These are phyloP conservation scores for Boleophthalmus pectinirostris DNA, from an alignment of 2,113 vertebrate genomes.

Conservation along the genomic window DNA sequence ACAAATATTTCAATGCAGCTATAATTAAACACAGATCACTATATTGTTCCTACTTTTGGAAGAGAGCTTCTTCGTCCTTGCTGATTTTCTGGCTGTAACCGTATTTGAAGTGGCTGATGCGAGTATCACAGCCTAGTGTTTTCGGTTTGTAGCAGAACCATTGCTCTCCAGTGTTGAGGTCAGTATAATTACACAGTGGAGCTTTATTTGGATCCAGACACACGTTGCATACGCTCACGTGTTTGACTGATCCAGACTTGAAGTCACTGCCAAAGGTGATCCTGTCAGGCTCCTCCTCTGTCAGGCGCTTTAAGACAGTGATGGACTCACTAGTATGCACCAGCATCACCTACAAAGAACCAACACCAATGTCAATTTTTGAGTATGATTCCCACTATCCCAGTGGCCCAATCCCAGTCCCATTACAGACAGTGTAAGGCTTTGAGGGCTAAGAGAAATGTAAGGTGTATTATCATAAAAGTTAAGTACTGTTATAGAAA, in stretches of 20 bases:
- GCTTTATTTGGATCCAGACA: slow-evolving; percentile 75
- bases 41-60: slow-evolving; percentile 77
- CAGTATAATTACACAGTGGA: slow-evolving; percentile 89
- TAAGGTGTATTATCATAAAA: too few relatives aligned
- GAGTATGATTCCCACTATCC: background rate
- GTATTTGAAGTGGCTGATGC: slow-evolving; percentile 83
- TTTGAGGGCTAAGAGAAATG: too few relatives aligned
- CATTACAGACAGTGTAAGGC: too few relatives aligned
- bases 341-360: slow-evolving; percentile 64
- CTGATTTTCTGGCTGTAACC: slow-evolving; percentile 80
- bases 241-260: slow-evolving; percentile 79
- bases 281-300: slow-evolving; percentile 83
- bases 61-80: slow-evolving; percentile 78
- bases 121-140: slow-evolving; percentile 81
- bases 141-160: slow-evolving; percentile 94
- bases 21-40: background rate
- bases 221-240: slow-evolving; percentile 86
- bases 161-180: slow-evolving; percentile 59
- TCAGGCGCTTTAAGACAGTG: slow-evolving; percentile 80
- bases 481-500: too few relatives aligned
- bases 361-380: background rate
- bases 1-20: background rate
- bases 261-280: slow-evolving; percentile 88
- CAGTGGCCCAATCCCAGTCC: too few relatives aligned
- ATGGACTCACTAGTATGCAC: slow-evolving; percentile 90